Evolutionary conservation across 2,888 invertebrate species (phyloP), one percentile per base, ranked within the genome.

Genomic region (Amblyjoppa fuscipennis): DNA sequence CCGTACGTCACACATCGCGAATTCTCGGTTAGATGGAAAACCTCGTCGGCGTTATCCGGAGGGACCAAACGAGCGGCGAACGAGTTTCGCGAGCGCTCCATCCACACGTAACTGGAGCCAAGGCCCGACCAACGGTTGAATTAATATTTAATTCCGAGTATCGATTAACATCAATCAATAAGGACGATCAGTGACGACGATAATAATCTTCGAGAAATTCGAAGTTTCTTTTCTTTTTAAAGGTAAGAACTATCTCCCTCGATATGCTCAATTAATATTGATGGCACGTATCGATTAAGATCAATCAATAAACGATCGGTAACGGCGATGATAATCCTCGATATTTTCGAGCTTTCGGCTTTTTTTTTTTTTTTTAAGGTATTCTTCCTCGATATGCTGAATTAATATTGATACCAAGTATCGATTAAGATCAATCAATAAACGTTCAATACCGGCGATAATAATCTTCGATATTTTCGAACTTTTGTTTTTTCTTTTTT

Each of bases 1-100:
- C 61, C 53, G 53, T 61, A 61, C 61, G 34, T 61, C 61, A 61
- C 31, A 61, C 5, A 61, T 61, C 61, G 61, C 61, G 16, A 61
- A 61, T 61, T 61, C 61, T 61, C 61, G 16, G 16, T 61, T 16
- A 4, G 61, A 61, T 61, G 61, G 31, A 61, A 61, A 61, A 61
- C 1, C 28, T 28, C 61, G 34, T 31, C 2, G 0, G 28, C 34
- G 61, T 13, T 59, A 59, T 59, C 61, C 61, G 16, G 20, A 28
- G 16, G 31, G 6, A 34, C 31, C n/a, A 28, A 61, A 34, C 16
- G 16, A 61, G 61, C 16, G 6, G 34, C 34, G 16, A 34, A 34
- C 61, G 13, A 34, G 34, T 61, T 61, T 13, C 31, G 16, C 28
- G 16, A 31, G 31, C 28, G 31, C 11, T 61, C 20, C 20, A 56